Evolutionary conservation across 2,113 vertebrate genomes (phyloP), one percentile per base, ranked within the genome.

Genomic region (Maccullochella peelii): DNA sequence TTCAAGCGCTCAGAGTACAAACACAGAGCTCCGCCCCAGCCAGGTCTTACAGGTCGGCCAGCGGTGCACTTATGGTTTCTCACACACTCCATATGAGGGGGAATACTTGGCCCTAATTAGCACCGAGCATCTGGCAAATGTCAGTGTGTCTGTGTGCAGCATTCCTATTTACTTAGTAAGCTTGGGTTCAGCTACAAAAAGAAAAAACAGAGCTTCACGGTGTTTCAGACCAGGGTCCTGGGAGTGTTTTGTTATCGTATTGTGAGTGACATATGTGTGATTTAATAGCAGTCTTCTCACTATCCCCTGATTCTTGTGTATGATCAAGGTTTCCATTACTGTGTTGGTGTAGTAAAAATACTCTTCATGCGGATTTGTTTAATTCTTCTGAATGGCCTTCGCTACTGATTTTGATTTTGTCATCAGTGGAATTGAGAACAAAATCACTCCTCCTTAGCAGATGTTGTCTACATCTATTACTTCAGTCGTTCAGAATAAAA

Each of bases 61-160:
- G 93, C 91, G 92, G 89, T 88, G 87, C 93, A 94, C 92, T 94
- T 95, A 93, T 93, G 95, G 93, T 95, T 96, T 96, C 96, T 96
- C 95, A 96, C 95, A 96, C 93, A 90, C 95, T 91, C 90, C 85
- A 74, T 87, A 91, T 89, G 92, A 94, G 90, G 75, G 95, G 95
- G 96, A 97, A 96, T 95, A 96, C 87, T 96, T 91, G 80, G 93
- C 94, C 91, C 95, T 96, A 95, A 96, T 96, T 95, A 96, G 95
- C 88, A 83, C 85, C 73, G 78, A 92, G 96, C 96, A 97, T 99
- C 98, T 98, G 98, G 97, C 93, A 97, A 97, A 96, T 96, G 95
- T 99, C 97, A 98, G 91, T 83, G 86, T 93, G 89, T 95, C 83
- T 89, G 95, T 90, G 77, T 94, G 94, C 94, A 96, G 93, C 95